Evolutionary conservation across 2,888 invertebrate species (phyloP), one percentile per base, ranked within the genome.

Genomic region (Drosophila neotestacea): DNA sequence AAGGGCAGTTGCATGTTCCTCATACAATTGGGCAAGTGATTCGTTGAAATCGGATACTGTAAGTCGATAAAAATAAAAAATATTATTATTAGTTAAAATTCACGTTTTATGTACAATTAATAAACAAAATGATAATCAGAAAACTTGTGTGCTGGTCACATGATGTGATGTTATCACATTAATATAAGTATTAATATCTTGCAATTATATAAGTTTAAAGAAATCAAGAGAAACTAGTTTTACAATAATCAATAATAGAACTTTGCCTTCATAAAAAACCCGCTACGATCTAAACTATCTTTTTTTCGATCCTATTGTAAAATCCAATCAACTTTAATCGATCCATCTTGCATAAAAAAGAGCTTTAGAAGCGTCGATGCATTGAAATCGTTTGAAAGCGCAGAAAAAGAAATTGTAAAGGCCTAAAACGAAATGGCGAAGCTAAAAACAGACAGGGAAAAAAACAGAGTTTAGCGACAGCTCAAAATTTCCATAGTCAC

Each of bases 1-100:
- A 77, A 98, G 94, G 91, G 97, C 97, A 77, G 96, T 95, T 11
- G 97, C 97, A 92, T 98, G 97, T 85, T 96, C 96, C 92, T 97
- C 97, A 94, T 98, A 97, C 91, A 97, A 94, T 90, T 96, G 96
- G 74, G 97, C 96, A 93, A 98, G 93, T 93, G 97, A 96, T 90
- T 97, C 96, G 69, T 97, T 96, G 93, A 98, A 98, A 93, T 98
- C 98, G 81, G 97, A 96, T 92, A 98, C 98, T 98, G 94, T 39
- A 77, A 86, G n/a, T 0, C 7, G 48, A 56, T 34, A 7, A 0
- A 13, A 13, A 52, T 38, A 13, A 1, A 32, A 7, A 9, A 32
- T 5, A 22, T 22, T 22, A 27, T 27, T 13, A 13, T 13, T 50
- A 11, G 6, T 16, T n/a, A 0, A 13, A 28, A 2, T 27, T 27